These are phyloP conservation scores for Cossypha niveicapilla DNA, from an alignment of 2,797 vertebrate species.

Conservation along the genomic window DNA sequence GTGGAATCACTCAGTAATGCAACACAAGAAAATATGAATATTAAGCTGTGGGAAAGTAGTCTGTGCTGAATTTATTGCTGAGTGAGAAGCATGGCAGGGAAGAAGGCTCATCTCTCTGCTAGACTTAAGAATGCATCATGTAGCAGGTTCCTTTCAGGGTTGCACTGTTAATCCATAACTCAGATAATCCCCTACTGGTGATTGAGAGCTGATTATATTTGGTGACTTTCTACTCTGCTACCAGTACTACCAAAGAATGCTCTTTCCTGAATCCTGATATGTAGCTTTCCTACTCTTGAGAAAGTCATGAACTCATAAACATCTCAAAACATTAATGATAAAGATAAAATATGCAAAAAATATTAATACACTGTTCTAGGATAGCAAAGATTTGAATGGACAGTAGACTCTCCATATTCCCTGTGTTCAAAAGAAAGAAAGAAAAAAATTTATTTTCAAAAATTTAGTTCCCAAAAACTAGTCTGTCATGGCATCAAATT, in stretches of 20 bases:
- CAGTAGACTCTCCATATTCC: not conserved
- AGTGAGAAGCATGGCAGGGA: not conserved
- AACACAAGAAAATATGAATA: not conserved
- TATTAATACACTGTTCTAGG: not conserved
- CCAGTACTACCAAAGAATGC: not conserved
- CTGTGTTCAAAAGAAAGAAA: not conserved
- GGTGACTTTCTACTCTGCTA: not conserved
- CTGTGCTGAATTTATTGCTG: not conserved
- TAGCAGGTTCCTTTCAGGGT: not conserved
- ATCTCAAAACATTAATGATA: not conserved
- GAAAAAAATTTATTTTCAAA: not conserved
- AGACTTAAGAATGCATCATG: not conserved
- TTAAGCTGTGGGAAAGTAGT: not conserved
- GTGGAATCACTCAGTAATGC: not conserved
- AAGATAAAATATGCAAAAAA: not conserved
- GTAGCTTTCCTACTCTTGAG: not conserved
- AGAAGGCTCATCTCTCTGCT: not conserved
- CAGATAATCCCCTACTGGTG: not conserved
- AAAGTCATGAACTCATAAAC: not conserved
- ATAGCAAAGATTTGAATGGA: not conserved
- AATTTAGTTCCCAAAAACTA: not conserved
- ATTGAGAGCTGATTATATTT: slow-evolving; percentile 14
- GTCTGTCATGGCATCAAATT: not conserved
- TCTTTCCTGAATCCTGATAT: slow-evolving; percentile 7
- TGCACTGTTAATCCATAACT: slow-evolving; percentile 3